A percentile compares a stretch with the other conserved stretches of the same genome.
phyloP scores from a whole-genome alignment of 2,797 vertebrate genomes.

The Amphiprion clarkii region DNA sequence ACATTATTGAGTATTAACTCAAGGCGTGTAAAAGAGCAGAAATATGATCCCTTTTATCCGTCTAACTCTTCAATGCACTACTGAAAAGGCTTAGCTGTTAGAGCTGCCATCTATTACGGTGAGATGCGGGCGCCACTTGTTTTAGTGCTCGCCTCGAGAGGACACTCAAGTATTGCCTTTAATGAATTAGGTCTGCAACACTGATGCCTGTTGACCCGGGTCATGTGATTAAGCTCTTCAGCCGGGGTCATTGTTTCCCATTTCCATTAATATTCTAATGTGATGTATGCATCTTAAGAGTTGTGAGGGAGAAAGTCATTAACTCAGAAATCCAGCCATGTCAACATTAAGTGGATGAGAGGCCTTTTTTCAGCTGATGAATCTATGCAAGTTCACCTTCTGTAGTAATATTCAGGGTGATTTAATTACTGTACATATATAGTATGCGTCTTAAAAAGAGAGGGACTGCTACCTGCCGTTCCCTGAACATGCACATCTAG shows the following conservation, averaged over 20 bases:
- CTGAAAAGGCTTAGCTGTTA: constrained; percentile 50
- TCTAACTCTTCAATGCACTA: constrained; percentile 37
- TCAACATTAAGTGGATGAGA: constrained; percentile 24
- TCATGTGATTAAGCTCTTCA: constrained; percentile 57
- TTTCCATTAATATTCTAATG: constrained; percentile 60
- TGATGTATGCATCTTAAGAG: constrained; percentile 48
- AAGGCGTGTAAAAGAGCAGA: constrained; percentile 27
- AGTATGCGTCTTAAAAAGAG: constrained; percentile 10
- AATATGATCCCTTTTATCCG: constrained; percentile 27
- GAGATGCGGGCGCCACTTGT: constrained; percentile 42
- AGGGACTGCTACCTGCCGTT: not conserved
- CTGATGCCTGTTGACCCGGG: constrained; percentile 48
- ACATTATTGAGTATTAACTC: too few species aligned
- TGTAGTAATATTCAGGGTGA: constrained; percentile 21
- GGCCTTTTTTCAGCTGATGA: constrained; percentile 10
- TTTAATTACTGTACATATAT: constrained; percentile 10
- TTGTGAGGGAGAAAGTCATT: constrained; percentile 47
- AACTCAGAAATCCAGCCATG: constrained; percentile 42
- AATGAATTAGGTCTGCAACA: constrained; percentile 59
- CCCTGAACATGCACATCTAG: not conserved
- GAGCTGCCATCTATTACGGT: constrained; percentile 52
- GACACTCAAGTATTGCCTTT: constrained; percentile 58
- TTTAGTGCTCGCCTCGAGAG: constrained; percentile 50
- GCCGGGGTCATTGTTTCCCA: constrained; percentile 55
- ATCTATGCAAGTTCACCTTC: constrained; percentile 18